phyloP scores from a whole-genome alignment of 2,113 vertebrate genomes.

The Anas platyrhynchos region DNA sequence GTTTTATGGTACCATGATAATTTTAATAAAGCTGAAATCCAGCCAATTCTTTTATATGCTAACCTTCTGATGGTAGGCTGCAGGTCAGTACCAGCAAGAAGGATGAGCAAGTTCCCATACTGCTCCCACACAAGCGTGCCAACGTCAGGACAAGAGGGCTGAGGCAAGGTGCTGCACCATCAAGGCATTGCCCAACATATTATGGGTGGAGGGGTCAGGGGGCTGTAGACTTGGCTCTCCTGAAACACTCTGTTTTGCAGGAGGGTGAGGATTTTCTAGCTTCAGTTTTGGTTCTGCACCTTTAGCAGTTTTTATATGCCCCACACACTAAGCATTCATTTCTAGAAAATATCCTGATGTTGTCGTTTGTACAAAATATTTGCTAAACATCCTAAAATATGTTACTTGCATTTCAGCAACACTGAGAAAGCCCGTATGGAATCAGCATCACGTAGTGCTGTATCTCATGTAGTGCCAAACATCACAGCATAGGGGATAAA shows the following conservation, averaged over 20 bases:
- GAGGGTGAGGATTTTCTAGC: neutral
- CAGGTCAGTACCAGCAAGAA: neutral
- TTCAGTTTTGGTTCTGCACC: neutral
- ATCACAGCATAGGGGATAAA: neutral
- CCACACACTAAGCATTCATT: neutral
- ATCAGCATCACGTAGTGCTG: neutral
- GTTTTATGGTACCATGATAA: neutral
- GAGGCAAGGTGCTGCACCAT: neutral
- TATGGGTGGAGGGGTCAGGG: neutral
- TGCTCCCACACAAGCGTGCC: neutral
- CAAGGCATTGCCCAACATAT: neutral
- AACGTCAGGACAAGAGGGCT: neutral
- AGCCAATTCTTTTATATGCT: neutral
- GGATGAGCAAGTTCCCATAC: neutral
- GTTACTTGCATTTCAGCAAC: neutral
- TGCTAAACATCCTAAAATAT: neutral
- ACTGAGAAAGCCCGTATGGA: neutral
- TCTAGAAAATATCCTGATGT: neutral
- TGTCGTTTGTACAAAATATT: neutral
- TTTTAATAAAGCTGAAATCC: neutral
- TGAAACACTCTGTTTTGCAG: accelerated
- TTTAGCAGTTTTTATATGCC: neutral
- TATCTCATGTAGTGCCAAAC: neutral
- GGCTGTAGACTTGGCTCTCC: neutral
- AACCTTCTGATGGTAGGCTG: neutral